Percentiles rank a stretch among this genome's conserved stretches.
Evolutionary conservation across 2,888 invertebrate genomes (phyloP).

Genomic region (Cyclophora punctaria): DNA sequence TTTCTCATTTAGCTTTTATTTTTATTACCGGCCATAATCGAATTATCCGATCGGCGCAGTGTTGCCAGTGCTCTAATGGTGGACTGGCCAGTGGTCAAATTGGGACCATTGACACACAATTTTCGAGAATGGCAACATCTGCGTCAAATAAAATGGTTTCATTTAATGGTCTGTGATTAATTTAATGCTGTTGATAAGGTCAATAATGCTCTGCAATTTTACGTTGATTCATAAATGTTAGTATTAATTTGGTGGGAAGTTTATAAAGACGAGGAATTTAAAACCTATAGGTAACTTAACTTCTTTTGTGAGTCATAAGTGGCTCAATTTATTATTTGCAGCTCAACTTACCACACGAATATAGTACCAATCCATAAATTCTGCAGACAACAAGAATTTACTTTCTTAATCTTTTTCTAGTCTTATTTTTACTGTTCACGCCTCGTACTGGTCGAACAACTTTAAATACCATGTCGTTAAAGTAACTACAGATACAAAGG

Average conservation of each 20-base stretch:
- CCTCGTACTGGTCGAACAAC: background rate
- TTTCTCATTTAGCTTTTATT: constrained; percentile 10
- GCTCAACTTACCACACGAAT: too few relatives aligned
- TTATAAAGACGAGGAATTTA: too few relatives aligned
- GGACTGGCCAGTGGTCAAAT: constrained; percentile 27
- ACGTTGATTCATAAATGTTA: too few relatives aligned
- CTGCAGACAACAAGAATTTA: constrained; percentile 7
- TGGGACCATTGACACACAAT: constrained; percentile 43
- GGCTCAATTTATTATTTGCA: too few relatives aligned
- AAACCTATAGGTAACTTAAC: too few relatives aligned
- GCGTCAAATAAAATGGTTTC: constrained; percentile 16
- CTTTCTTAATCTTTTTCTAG: constrained; percentile 17
- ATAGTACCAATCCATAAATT: too few relatives aligned
- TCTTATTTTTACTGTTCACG: constrained; percentile 1
- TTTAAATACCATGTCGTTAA: background rate
- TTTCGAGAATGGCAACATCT: constrained; percentile 37
- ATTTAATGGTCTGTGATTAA: too few relatives aligned
- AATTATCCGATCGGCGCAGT: constrained; percentile 8
- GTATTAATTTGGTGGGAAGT: too few relatives aligned
- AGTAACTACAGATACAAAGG: constrained; percentile 6
- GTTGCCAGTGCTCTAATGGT: constrained; percentile 24
- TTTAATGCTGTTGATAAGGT: too few relatives aligned
- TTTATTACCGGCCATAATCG: constrained; percentile 21
- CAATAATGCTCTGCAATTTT: too few relatives aligned
- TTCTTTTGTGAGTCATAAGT: too few relatives aligned